phyloP scores from a whole-genome alignment of 2,113 vertebrate genomes.

The Nothobranchius furzeri region DNA sequence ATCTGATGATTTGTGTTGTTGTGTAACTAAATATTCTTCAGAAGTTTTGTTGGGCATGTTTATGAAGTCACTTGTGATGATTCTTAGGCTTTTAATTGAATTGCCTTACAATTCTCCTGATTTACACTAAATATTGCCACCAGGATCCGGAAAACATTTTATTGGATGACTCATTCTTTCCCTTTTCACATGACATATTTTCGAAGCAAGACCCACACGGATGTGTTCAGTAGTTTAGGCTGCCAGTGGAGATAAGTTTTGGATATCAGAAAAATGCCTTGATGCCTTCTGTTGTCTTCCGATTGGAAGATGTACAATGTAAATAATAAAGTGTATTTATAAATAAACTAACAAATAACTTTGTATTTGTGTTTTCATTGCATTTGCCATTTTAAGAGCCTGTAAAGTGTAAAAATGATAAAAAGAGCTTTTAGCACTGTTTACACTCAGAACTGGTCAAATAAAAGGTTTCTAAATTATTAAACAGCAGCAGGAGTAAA shows the following conservation, averaged over 20 bases:
- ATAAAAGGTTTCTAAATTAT: not conserved
- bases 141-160: constrained; percentile 14
- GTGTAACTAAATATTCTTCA: not conserved
- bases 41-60: constrained; percentile 30
- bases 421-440: not conserved
- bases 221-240: constrained; percentile 43
- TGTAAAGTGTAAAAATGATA: no score
- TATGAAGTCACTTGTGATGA: constrained; percentile 28
- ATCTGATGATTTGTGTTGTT: not conserved
- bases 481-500: not conserved
- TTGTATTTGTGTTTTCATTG: not conserved
- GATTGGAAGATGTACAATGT: constrained; percentile 75
- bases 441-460: not conserved
- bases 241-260: constrained; percentile 56
- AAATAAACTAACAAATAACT: constrained; percentile 77
- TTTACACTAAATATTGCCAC: constrained; percentile 45
- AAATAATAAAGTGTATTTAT: constrained; percentile 80
- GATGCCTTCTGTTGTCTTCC: constrained; percentile 82
- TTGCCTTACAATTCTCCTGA: constrained; percentile 57
- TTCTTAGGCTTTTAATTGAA: constrained; percentile 40
- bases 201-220: constrained; percentile 33
- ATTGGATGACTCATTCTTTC: constrained; percentile 32
- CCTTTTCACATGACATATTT: constrained; percentile 24
- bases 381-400: no score
- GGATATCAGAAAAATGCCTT: constrained; percentile 80